Base-by-base conservation (phyloP, 2,888 invertebrate species). In the Synanthedon formicaeformis region DNA sequence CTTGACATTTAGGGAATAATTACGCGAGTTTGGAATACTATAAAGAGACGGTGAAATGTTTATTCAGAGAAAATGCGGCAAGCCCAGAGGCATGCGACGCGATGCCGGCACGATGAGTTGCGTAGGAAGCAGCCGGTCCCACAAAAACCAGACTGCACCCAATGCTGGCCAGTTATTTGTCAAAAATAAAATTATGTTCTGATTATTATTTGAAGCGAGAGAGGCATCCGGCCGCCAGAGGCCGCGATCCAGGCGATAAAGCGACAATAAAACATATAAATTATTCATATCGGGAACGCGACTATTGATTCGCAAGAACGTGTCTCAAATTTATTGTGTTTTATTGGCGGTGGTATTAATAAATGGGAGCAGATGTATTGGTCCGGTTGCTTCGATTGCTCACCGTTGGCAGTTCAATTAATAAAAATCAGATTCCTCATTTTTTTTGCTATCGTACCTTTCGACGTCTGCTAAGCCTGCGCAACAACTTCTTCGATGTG, bases 271-370 rank as follows among this genome's bases (percentile, higher is more conserved):
- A 84, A 82, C 74, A 78, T 70, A 87, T 87, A 75, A 83, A 87
- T 87, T 81, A 86, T 87, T 86, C 83, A 87, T 84, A 75, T 64
- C 57, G 65, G 59, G 66, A 69, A 73, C 70, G 67, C 68, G 68
- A 71, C 80, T 81, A 83, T 81, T 82, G 85, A 85, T 86, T 82
- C 83, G 70, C 79, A 84, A 84, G 82, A 84, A 86, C 86, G 86
- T 84, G 86, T 85, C 78, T 81, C 76, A 82, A 81, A 85, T 49
- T 45, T 45, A 45, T 12, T 83, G 82, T 83, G 82, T 83, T 85
- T 84, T 86, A 84, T 82, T 78, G 75, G 65, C 63, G 65, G 63
- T 60, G 68, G 70, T 78, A 80, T 82, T 83, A 84, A 83, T 85
- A 84, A 82, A 83, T 81, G 81, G 75, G 62, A 65, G 81, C 83